Evolutionary conservation across 2,888 invertebrate genomes (phyloP).

Genomic region (Diplolepis rosae): DNA sequence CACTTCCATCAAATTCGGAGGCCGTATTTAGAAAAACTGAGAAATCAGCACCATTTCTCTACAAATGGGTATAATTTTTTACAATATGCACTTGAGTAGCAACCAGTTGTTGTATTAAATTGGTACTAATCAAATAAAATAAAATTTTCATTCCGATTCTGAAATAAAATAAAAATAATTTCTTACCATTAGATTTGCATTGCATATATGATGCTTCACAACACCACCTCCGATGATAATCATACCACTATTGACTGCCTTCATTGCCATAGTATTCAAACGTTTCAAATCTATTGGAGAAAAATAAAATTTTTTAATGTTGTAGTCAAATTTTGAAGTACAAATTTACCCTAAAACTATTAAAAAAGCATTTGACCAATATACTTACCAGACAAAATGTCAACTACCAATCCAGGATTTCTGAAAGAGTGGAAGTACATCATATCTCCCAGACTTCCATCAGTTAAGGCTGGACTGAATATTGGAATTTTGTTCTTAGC

Average conservation of each 20-base stretch:
- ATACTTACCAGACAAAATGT: slow-evolving; percentile 86
- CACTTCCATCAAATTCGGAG: slow-evolving; percentile 97
- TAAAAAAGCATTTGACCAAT: too few species aligned
- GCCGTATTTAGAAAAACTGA: slow-evolving; percentile 96
- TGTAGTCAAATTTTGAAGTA: too few species aligned
- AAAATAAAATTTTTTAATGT: too few species aligned
- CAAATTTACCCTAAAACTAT: too few species aligned
- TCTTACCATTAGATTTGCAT: slow-evolving; percentile 96
- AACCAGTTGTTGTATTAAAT: too few species aligned
- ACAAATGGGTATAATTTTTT: slow-evolving; percentile 29
- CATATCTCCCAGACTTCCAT: slow-evolving; percentile 98
- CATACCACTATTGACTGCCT: slow-evolving; percentile 95
- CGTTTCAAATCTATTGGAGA: slow-evolving; percentile 83
- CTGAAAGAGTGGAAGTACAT: slow-evolving; percentile 98
- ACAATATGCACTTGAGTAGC: background rate
- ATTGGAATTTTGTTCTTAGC: slow-evolving; percentile 97
- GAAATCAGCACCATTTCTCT: slow-evolving; percentile 97
- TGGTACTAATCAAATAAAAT: background rate
- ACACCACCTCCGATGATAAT: slow-evolving; percentile 97
- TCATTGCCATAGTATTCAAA: slow-evolving; percentile 95
- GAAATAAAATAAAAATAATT: slow-evolving; percentile 25
- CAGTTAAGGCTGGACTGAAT: slow-evolving; percentile 97
- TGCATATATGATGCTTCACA: slow-evolving; percentile 99
- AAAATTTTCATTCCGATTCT: background rate
- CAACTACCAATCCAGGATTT: slow-evolving; percentile 93